A percentile compares a stretch with the other conserved stretches of the same genome.
Evolutionary conservation across 2,113 vertebrate genomes (phyloP).

Genomic region (Pluvialis apricaria): DNA sequence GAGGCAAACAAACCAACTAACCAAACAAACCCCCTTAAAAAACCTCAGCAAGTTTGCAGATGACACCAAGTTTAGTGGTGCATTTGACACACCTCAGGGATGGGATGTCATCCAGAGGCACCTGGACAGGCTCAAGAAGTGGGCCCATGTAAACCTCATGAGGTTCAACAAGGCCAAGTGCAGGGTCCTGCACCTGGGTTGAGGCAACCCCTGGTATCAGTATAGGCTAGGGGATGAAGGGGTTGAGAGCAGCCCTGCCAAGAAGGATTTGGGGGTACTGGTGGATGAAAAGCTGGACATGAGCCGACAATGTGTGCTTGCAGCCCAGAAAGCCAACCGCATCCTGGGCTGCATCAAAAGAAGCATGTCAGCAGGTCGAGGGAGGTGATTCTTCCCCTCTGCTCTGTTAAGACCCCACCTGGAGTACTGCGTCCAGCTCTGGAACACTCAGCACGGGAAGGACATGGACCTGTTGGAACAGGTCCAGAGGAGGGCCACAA

Average conservation of each 20-base stretch:
- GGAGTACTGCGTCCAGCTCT: neutral
- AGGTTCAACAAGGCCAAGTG: neutral
- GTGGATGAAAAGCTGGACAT: neutral
- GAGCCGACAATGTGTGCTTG: neutral
- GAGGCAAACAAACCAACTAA: neutral
- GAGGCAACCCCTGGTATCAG: neutral
- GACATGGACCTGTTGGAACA: neutral
- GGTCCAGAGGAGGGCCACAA: neutral
- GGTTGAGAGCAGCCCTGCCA: neutral
- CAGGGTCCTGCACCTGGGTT: neutral
- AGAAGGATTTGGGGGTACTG: neutral
- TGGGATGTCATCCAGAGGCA: too few species aligned
- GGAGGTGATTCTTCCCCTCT: neutral
- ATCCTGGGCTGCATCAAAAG: neutral
- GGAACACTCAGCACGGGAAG: neutral
- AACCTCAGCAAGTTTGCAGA: neutral
- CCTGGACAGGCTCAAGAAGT: neutral
- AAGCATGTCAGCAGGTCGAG: neutral
- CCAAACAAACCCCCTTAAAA: neutral
- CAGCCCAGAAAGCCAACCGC: neutral
- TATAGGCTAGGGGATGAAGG: neutral
- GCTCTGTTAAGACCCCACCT: neutral
- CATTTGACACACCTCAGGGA: neutral
- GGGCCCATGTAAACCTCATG: neutral
- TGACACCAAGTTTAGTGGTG: neutral